These are phyloP conservation scores for Emydoidea blandingii DNA, from an alignment of 2,797 vertebrate species.

Conservation along the genomic window DNA sequence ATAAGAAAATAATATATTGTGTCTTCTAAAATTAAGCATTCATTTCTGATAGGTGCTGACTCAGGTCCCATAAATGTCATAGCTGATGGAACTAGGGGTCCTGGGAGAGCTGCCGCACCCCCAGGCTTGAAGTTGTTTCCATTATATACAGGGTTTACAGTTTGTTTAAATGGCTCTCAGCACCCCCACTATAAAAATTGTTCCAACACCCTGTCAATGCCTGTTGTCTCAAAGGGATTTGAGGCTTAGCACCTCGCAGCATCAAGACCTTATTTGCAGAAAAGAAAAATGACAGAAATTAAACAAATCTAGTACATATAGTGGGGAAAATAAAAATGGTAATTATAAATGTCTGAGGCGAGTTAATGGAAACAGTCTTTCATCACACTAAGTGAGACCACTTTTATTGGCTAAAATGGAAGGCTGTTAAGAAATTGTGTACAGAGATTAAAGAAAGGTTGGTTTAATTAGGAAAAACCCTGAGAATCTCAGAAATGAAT, in stretches of 20 bases:
- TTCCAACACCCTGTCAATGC: neutral
- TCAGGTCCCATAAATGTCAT: neutral
- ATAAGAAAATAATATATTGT: neutral
- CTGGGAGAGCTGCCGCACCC: too few species aligned
- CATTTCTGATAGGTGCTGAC: neutral
- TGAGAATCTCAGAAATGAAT: slow-evolving; percentile 11
- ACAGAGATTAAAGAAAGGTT: neutral
- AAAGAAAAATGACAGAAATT: neutral
- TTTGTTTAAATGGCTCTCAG: too few species aligned
- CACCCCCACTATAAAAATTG: too few species aligned
- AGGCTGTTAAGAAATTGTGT: neutral
- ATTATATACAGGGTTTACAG: too few species aligned
- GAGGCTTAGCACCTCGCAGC: neutral
- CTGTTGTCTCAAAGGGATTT: slow-evolving; percentile 10
- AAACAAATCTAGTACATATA: neutral
- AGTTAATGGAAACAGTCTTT: neutral
- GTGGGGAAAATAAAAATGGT: neutral
- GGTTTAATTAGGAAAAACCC: neutral
- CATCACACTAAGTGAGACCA: neutral
- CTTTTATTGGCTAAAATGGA: neutral
- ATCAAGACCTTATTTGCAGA: neutral
- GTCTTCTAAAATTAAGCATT: neutral
- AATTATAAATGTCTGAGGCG: neutral
- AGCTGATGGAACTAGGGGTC: too few species aligned
- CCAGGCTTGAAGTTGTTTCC: too few species aligned